Percentiles rank a stretch among this genome's conserved stretches.
Evolutionary conservation across 2,888 invertebrate genomes (phyloP).

Genomic region (Aquatica leii): DNA sequence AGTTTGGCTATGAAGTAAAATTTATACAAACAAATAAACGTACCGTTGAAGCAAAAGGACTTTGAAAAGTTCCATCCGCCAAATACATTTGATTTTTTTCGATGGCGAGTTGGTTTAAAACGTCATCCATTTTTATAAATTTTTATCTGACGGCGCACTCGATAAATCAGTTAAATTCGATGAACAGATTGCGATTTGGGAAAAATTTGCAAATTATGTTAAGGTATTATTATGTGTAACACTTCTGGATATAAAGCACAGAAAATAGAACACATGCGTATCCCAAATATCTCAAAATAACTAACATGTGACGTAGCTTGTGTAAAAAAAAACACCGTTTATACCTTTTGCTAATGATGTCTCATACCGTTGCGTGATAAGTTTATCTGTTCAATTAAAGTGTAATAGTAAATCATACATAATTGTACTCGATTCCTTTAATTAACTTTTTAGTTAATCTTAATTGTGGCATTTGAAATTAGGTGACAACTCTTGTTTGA

Average conservation of each 20-base stretch:
- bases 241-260: slow-evolving; percentile 16
- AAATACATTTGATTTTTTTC: slow-evolving; percentile 88
- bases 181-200: too few relatives aligned
- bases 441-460: too few relatives aligned
- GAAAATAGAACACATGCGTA: slow-evolving; percentile 33
- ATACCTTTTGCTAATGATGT: slow-evolving; percentile 20
- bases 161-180: too few relatives aligned
- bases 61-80: slow-evolving; percentile 80
- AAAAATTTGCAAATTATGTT: slow-evolving; percentile 7
- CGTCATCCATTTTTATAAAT: slow-evolving; percentile 64
- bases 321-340: too few relatives aligned
- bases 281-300: slow-evolving; percentile 36
- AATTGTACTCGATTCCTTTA: too few relatives aligned
- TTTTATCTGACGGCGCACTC: too few relatives aligned
- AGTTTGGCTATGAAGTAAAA: slow-evolving; percentile 1
- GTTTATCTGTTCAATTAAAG: too few relatives aligned
- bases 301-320: slow-evolving; percentile 16
- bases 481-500: too few relatives aligned
- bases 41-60: slow-evolving; percentile 88
- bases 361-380: too few relatives aligned
- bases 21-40: slow-evolving; percentile 17
- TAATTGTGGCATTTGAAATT: too few relatives aligned
- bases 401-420: too few relatives aligned
- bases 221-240: slow-evolving; percentile 25
- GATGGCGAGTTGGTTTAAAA: slow-evolving; percentile 89